A percentile compares a stretch with the other conserved stretches of the same genome.
These are phyloP conservation scores for Stegostoma tigrinum DNA, from an alignment of 2,113 vertebrate genomes.

Conservation along the genomic window DNA sequence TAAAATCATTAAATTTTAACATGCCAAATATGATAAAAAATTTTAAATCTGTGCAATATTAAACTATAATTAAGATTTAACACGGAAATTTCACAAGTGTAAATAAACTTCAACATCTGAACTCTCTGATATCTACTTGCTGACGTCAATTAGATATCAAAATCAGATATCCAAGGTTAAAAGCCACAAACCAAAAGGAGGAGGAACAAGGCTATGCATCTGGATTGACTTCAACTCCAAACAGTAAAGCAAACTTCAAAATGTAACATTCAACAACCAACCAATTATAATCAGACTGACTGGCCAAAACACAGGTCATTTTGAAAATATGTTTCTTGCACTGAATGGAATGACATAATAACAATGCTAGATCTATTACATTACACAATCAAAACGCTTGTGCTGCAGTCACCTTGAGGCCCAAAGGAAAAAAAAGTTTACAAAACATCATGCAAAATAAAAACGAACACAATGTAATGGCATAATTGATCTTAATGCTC, in stretches of 20 bases:
- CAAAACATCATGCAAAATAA: not conserved
- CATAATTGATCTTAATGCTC: not conserved
- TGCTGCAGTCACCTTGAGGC: not conserved
- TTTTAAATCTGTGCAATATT: not conserved
- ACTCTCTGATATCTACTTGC: conserved; percentile 1
- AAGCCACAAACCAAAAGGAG: not conserved
- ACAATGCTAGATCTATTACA: not conserved
- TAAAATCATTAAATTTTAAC: not conserved
- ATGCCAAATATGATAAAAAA: not conserved
- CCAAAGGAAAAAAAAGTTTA: not conserved
- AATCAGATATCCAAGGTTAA: conserved; percentile 36
- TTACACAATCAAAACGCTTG: not conserved
- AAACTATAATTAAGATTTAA: not conserved
- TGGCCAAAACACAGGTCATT: not conserved
- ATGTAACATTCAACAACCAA: not conserved
- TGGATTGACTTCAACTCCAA: conserved; percentile 20
- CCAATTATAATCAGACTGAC: not conserved
- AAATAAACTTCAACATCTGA: conserved; percentile 30
- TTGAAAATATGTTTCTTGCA: not conserved
- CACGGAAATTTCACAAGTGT: not conserved
- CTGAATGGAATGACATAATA: not conserved
- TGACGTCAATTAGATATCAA: conserved; percentile 35
- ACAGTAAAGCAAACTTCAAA: conserved; percentile 18
- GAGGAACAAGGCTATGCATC: not conserved
- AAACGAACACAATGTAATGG: too few relatives aligned